Base-by-base conservation (phyloP, 2,113 vertebrate genomes). In the Cyprinodon variegatus region DNA sequence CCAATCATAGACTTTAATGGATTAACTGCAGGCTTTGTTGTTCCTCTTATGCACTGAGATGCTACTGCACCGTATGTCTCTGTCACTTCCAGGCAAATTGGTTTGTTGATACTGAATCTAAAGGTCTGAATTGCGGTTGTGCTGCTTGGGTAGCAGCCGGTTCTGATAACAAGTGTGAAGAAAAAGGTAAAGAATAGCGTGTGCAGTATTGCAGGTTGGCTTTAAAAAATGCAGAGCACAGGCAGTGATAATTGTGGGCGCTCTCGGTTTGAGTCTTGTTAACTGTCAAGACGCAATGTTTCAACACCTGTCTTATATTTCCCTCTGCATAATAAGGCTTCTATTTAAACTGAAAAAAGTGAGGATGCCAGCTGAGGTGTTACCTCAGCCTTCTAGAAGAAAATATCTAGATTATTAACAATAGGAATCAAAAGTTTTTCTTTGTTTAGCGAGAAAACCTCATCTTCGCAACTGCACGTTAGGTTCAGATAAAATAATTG, bases 281-380 rank as follows among this genome's bases (percentile, higher is more conserved):
- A 90, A 79, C 89, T 83, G 86, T 89, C 91, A 90, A 29, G 79
- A 87, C 17, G 41, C 76, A 72, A 72, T 50, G 85, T 89, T 86
- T 93, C 89, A 89, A 89, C 91, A 90, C 91, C 89, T 90, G 89
- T 85, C 90, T 90, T 73, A 43, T 90, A 81, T 89, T 91, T 93
- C 90, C 86, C 90, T 91, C 87, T 77, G 90, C 82, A 91, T 94
- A 90, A 93, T 92, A 81, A 85, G 89, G 83, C 70, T 86, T 91
- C 92, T 93, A 93, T 93, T 92, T 93, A 85, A 92, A 91, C 92
- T 88, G 89, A 46, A 70, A 66, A 73, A 90, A 88, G 91, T 83
- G 89, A 83, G 67, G 90, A 90, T 53, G 78, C 81, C 78, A 83
- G 77, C 75, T 69, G 84, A 91, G 81, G 88, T 91, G 91, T 89